Evolutionary conservation across 1,140 invertebrate genomes (phyloP).

Genomic region (Armadillidium nasatum): DNA sequence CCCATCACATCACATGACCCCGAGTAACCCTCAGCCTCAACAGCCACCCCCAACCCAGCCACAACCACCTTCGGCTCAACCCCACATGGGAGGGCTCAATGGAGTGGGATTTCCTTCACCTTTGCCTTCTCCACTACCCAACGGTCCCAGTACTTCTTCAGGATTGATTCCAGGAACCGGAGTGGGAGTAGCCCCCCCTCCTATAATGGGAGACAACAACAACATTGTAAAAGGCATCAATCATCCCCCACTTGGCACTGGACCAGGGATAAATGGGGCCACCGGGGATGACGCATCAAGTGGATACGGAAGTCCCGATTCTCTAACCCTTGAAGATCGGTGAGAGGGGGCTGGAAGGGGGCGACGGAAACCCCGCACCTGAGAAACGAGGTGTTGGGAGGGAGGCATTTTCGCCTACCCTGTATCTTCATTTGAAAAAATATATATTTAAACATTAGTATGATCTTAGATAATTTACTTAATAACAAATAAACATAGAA

Average conservation of each 20-base stretch:
- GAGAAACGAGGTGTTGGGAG: slow-evolving; percentile 14
- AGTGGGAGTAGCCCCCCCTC: neutral
- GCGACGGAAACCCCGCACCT: slow-evolving; percentile 39
- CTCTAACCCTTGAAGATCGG: slow-evolving; percentile 44
- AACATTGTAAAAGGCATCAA: neutral
- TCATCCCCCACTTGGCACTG: slow-evolving; percentile 14
- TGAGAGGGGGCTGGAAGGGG: slow-evolving; percentile 44
- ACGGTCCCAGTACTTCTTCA: neutral
- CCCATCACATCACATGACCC: neutral
- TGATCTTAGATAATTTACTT: neutral
- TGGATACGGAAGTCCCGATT: slow-evolving; percentile 45
- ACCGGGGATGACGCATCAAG: slow-evolving; percentile 44
- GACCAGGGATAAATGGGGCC: slow-evolving; percentile 26
- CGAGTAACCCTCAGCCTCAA: neutral
- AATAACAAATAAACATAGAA: slow-evolving; percentile 3
- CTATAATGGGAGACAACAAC: neutral
- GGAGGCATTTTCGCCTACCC: neutral
- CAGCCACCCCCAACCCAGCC: slow-evolving; percentile 28
- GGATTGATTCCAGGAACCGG: neutral
- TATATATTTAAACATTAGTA: neutral
- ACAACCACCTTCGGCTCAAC: neutral
- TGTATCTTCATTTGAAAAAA: neutral
- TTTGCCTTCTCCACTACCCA: neutral
- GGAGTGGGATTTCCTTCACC: neutral
- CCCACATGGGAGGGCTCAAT: neutral